phyloP scores from a whole-genome alignment of 2,113 vertebrate genomes.

The Isurus oxyrinchus region DNA sequence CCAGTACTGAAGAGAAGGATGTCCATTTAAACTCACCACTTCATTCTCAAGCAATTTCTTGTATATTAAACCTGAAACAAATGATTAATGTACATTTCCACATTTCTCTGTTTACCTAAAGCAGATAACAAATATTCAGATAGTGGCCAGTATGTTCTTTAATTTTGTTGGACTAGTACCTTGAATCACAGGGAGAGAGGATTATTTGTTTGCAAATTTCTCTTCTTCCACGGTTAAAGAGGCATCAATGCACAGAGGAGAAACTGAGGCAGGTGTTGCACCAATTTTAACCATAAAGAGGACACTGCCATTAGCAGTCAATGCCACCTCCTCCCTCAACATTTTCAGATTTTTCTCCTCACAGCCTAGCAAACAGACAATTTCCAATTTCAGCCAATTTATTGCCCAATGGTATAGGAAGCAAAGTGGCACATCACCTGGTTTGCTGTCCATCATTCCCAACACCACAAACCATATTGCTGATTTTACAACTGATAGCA shows the following conservation, averaged over 20 bases:
- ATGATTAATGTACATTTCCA: neutral
- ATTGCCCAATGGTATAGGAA: neutral
- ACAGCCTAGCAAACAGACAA: neutral
- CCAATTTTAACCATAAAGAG: neutral
- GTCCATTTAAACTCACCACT: neutral
- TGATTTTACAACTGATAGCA: neutral
- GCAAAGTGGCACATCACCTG: neutral
- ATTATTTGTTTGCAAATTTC: neutral
- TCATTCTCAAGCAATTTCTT: neutral
- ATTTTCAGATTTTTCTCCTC: neutral
- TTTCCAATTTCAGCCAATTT: neutral
- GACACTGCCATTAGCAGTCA: neutral
- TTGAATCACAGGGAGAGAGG: neutral
- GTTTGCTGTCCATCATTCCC: neutral
- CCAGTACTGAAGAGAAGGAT: neutral
- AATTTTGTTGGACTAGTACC: neutral
- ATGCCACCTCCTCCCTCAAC: neutral
- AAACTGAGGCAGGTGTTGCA: neutral
- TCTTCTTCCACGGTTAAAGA: neutral
- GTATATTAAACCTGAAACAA: neutral
- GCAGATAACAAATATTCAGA: neutral
- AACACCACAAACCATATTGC: neutral
- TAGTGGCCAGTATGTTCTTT: neutral
- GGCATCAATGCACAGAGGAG: neutral
- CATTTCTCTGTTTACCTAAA: neutral